Evolutionary conservation across 2,797 vertebrate species (phyloP).

Genomic region (Bradypodion pumilum): DNA sequence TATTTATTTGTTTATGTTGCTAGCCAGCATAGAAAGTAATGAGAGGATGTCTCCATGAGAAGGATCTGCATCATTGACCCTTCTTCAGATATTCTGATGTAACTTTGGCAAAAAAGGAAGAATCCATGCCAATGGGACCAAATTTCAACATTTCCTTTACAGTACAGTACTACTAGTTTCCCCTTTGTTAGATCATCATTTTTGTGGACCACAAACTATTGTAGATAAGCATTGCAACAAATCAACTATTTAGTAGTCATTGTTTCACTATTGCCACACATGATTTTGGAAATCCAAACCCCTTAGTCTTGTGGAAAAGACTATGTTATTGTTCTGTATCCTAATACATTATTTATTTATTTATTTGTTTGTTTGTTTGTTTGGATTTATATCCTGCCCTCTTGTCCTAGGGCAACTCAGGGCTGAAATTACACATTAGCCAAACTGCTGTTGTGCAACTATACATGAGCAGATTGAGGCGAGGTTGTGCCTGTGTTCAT

Average conservation of each 20-base stretch:
- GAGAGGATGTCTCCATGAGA: not conserved
- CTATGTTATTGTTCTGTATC: not conserved
- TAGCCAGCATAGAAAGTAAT: not conserved
- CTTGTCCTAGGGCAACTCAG: no score
- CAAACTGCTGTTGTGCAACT: no score
- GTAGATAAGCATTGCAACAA: not conserved
- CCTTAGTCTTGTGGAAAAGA: not conserved
- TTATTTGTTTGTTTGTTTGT: no score
- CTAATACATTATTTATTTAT: no score
- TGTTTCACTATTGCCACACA: no score
- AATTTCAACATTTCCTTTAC: not conserved
- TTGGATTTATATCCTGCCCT: no score
- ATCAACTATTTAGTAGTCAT: not conserved
- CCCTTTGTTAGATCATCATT: no score
- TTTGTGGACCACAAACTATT: not conserved
- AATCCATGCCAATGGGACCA: not conserved
- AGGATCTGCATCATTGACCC: not conserved
- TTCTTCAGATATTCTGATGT: not conserved
- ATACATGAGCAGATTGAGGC: no score
- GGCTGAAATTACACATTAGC: not conserved
- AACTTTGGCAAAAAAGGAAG: not conserved
- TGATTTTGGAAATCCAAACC: no score
- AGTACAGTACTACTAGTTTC: no score
- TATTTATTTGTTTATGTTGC: no score
- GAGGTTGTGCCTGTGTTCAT: no score